Percentiles rank a stretch among this genome's conserved stretches.
These are phyloP conservation scores for Dichetophora obliterata DNA, from an alignment of 2,888 invertebrate species.

Conservation along the genomic window DNA sequence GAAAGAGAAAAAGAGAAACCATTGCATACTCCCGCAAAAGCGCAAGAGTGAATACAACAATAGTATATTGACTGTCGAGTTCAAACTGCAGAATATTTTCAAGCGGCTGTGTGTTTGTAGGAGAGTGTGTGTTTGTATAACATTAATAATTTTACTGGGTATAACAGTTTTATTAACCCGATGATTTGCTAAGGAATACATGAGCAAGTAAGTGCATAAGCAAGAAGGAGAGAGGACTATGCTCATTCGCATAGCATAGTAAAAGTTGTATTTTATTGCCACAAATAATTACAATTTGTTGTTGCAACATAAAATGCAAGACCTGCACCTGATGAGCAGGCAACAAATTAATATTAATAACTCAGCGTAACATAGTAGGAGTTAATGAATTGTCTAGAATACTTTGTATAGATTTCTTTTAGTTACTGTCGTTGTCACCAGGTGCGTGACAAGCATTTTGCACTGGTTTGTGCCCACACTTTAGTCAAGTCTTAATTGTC, in stretches of 20 bases:
- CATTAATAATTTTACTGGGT: neutral
- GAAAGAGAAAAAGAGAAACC: too few relatives aligned
- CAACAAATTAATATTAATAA: neutral
- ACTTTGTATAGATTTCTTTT: neutral
- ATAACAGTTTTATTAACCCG: conserved; percentile 1
- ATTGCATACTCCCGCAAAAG: neutral
- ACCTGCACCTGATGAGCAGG: neutral
- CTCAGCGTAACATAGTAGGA: neutral
- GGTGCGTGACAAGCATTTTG: conserved; percentile 28
- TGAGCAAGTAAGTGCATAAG: too few relatives aligned
- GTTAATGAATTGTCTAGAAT: neutral
- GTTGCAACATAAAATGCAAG: conserved; percentile 5
- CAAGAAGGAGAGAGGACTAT: too few relatives aligned
- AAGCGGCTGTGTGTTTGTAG: too few relatives aligned
- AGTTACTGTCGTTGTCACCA: conserved; percentile 12
- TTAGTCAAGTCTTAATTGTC: neutral
- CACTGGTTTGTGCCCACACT: conserved; percentile 30
- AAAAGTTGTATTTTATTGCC: conserved; percentile 4
- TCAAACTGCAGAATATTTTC: too few relatives aligned
- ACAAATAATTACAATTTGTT: conserved; percentile 15
- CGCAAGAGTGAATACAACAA: neutral
- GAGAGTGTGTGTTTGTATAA: neutral
- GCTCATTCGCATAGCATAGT: neutral
- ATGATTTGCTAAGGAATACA: too few relatives aligned
- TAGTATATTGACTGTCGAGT: neutral